phyloP scores from a whole-genome alignment of 2,797 vertebrate genomes.

The Poeciliopsis turneri region DNA sequence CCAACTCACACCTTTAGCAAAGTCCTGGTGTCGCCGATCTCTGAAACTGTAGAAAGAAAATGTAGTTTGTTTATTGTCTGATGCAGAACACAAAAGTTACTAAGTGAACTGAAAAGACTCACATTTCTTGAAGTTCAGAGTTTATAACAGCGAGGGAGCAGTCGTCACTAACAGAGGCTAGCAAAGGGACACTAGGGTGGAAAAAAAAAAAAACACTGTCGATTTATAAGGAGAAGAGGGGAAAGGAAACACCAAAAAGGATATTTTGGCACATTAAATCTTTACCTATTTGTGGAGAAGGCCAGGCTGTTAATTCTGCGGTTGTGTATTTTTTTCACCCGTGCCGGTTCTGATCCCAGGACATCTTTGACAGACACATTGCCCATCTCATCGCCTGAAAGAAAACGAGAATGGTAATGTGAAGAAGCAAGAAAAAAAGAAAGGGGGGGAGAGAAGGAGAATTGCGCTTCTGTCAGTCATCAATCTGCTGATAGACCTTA shows the following conservation, averaged over 20 bases:
- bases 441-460: neutral
- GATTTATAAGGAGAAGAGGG: neutral
- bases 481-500: conserved; percentile 66
- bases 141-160: conserved; percentile 91
- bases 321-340: conserved; percentile 78
- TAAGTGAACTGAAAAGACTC: conserved; percentile 63
- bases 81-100: neutral
- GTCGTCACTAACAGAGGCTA: conserved; percentile 94
- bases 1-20: conserved; percentile 90
- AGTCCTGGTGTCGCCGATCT: conserved; percentile 89
- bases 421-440: neutral
- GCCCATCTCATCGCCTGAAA: conserved; percentile 89
- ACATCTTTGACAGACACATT: conserved; percentile 87
- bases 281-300: conserved; percentile 91
- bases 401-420: conserved; percentile 15
- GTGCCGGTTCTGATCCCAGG: conserved; percentile 77
- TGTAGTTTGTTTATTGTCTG: conserved; percentile 1
- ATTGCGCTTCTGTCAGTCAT: neutral
- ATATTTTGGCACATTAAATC: neutral
- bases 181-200: conserved; percentile 79
- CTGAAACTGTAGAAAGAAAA: conserved; percentile 80
- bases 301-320: conserved; percentile 85
- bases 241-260: neutral
- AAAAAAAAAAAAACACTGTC: neutral
- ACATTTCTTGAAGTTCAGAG: conserved; percentile 87